These are phyloP conservation scores for Aramus guarauna DNA, from an alignment of 2,113 vertebrate species.

Conservation along the genomic window DNA sequence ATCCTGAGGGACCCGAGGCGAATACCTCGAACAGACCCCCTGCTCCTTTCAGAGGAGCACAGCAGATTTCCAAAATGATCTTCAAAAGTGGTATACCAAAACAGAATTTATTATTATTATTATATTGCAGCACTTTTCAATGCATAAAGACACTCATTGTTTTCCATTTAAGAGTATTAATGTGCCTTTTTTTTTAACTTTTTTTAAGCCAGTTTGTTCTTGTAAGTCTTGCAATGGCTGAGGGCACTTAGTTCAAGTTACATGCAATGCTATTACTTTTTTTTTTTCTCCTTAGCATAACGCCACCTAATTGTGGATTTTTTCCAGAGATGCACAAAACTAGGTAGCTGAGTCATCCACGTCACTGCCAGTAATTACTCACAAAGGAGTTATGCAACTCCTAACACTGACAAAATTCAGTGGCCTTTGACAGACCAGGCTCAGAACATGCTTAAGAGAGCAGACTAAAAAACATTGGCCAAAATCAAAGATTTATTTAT, in stretches of 20 bases:
- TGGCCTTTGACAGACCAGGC: conserved; percentile 16
- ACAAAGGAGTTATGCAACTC: conserved; percentile 61
- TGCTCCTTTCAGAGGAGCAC: not conserved
- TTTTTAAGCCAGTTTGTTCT: not conserved
- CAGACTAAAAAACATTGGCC: not conserved
- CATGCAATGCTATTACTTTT: not conserved
- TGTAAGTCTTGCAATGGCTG: not conserved
- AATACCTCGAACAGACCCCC: not conserved
- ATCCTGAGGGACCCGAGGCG: not conserved
- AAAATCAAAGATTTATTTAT: not conserved
- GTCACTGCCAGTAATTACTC: conserved; percentile 62
- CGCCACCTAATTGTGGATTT: not conserved
- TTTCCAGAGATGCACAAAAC: conserved; percentile 23
- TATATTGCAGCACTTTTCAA: not conserved
- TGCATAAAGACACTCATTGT: conserved; percentile 30
- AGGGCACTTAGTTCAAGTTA: not conserved
- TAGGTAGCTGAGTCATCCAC: conserved; percentile 62
- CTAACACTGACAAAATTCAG: conserved; percentile 45
- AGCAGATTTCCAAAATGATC: not conserved
- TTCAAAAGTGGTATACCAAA: not conserved
- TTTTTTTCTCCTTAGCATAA: not conserved
- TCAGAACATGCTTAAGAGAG: not conserved
- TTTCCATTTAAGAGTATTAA: conserved; percentile 24
- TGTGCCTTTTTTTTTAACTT: not conserved
- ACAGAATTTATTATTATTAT: not conserved